Conservation (phyloP, 2,888 invertebrate genomes). For the Cheilosia vulpina region DNA sequence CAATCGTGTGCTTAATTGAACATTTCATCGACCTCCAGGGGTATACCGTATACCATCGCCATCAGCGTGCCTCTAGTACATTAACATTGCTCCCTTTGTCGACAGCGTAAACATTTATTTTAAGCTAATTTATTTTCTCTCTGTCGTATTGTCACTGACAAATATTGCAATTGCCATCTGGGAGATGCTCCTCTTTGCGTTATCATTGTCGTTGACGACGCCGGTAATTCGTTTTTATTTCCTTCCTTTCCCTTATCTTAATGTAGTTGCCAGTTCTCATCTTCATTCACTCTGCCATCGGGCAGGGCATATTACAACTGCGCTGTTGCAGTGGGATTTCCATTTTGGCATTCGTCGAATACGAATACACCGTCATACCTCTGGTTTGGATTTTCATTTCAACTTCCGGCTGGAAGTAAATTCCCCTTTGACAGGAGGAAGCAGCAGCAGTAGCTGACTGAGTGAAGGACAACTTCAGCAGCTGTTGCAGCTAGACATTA, state of each 20-base stretch:
- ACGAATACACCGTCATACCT: slow-evolving; percentile 8
- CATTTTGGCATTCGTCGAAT: slow-evolving; percentile 15
- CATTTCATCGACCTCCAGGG: slow-evolving; percentile 23
- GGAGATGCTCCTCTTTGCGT: slow-evolving; percentile 26
- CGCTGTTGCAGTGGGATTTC: slow-evolving; percentile 51
- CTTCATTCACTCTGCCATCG: slow-evolving; percentile 9
- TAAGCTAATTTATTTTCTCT: slow-evolving; percentile 56
- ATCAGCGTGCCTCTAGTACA: neutral
- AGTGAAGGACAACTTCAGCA: slow-evolving; percentile 45
- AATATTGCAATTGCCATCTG: slow-evolving; percentile 64
- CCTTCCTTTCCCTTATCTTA: slow-evolving; percentile 25
- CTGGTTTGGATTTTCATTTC: slow-evolving; percentile 8
- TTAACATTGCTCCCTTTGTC: neutral
- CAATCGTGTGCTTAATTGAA: slow-evolving; percentile 26
- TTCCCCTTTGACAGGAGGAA: slow-evolving; percentile 17
- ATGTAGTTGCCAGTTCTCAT: slow-evolving; percentile 25
- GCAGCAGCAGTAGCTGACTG: slow-evolving; percentile 3
- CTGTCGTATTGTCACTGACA: slow-evolving; percentile 17
- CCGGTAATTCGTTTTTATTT: slow-evolving; percentile 41
- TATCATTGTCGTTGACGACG: neutral
- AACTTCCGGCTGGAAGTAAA: slow-evolving; percentile 24
- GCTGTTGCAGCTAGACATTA: slow-evolving; percentile 38
- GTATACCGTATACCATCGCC: neutral
- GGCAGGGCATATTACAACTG: slow-evolving; percentile 12
- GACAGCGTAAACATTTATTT: slow-evolving; percentile 19